phyloP scores from a whole-genome alignment of 1,140 invertebrate genomes.

The Zaprionus davidi region DNA sequence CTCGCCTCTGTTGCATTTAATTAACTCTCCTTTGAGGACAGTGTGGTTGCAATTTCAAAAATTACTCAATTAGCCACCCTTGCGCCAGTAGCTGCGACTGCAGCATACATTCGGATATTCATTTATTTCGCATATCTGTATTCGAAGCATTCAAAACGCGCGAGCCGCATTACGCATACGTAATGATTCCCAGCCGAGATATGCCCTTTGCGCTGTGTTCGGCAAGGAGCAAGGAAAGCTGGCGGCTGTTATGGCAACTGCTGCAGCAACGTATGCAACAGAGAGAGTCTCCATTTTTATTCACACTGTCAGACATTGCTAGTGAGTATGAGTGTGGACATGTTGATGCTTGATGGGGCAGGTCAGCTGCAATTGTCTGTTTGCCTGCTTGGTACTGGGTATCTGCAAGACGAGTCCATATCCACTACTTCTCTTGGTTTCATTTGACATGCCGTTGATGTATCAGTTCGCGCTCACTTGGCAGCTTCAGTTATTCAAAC shows the following conservation, averaged over 20 bases:
- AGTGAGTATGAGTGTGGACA: not conserved
- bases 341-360: too few relatives aligned
- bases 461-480: constrained; percentile 1
- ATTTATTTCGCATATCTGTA: not conserved
- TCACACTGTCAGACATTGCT: not conserved
- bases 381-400: not conserved
- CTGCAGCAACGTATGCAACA: not conserved
- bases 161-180: constrained; percentile 34
- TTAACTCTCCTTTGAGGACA: constrained; percentile 52
- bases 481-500: constrained; percentile 64
- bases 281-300: constrained; percentile 45
- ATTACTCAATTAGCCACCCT: constrained; percentile 21
- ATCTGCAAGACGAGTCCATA: not conserved
- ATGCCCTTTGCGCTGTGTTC: not conserved
- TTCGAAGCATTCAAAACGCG: constrained; percentile 25
- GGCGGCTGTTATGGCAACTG: constrained; percentile 28
- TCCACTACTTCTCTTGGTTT: not conserved
- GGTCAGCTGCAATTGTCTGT: too few relatives aligned
- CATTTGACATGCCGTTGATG: not conserved
- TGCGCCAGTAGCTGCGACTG: not conserved
- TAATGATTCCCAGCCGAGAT: constrained; percentile 14
- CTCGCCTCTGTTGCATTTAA: constrained; percentile 54
- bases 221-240: not conserved
- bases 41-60: constrained; percentile 20
- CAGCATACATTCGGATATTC: not conserved